These are phyloP conservation scores for Verasper variegatus DNA, from an alignment of 2,113 vertebrate species.

Conservation along the genomic window DNA sequence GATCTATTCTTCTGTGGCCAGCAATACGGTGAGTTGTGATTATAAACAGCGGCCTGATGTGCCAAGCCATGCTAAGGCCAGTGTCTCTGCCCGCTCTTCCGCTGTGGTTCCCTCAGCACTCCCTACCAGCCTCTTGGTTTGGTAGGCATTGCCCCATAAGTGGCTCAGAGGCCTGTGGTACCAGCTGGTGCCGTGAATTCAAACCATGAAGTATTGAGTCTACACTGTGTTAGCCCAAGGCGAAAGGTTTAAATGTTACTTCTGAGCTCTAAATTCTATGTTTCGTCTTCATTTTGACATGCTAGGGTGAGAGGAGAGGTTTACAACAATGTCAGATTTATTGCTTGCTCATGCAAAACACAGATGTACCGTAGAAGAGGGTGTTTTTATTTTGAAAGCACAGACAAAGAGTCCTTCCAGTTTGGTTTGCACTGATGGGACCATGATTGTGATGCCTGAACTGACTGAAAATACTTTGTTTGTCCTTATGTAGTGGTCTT, in stretches of 20 bases:
- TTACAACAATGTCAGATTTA: slow-evolving; percentile 32
- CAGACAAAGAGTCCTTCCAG: slow-evolving; percentile 1
- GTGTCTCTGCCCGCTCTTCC: slow-evolving; percentile 58
- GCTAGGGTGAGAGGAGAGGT: slow-evolving; percentile 8
- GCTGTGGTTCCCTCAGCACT: slow-evolving; percentile 65
- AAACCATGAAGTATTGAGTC: slow-evolving; percentile 38
- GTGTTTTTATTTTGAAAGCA: slow-evolving; percentile 25
- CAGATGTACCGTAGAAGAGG: background rate
- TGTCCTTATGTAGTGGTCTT: slow-evolving; percentile 23
- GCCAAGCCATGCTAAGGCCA: slow-evolving; percentile 61
- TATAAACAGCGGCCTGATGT: slow-evolving; percentile 65
- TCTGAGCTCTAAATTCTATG: slow-evolving; percentile 49
- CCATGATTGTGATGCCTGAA: slow-evolving; percentile 37
- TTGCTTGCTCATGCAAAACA: slow-evolving; percentile 6
- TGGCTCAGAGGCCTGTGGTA: slow-evolving; percentile 60
- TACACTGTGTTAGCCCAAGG: slow-evolving; percentile 35
- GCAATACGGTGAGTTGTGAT: slow-evolving; percentile 59
- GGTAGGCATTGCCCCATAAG: slow-evolving; percentile 61
- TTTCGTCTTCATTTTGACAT: slow-evolving; percentile 37
- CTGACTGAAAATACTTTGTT: slow-evolving; percentile 38
- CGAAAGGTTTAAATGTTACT: slow-evolving; percentile 34
- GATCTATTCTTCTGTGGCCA: slow-evolving; percentile 52
- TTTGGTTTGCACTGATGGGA: slow-evolving; percentile 15
- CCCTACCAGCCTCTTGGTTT: slow-evolving; percentile 45
- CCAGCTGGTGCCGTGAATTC: slow-evolving; percentile 47